These are phyloP conservation scores for Paramuricea clavata DNA, from an alignment of 92 coral and sea anemone genomes.

Conservation along the genomic window DNA sequence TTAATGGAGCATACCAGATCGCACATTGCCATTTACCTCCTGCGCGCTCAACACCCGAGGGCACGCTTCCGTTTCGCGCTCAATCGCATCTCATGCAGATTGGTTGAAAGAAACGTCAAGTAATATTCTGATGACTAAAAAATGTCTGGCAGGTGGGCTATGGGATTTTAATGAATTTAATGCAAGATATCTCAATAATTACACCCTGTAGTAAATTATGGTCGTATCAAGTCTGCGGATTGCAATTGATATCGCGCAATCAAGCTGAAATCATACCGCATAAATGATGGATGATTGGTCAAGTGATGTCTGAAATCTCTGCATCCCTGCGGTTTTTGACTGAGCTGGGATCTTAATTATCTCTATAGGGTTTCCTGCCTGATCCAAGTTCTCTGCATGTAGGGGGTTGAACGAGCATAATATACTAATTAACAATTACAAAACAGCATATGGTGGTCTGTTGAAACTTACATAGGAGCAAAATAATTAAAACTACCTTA, in stretches of 20 bases:
- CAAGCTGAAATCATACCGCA: neutral
- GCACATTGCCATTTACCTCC: constrained; percentile 4
- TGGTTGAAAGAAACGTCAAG: constrained; percentile 28
- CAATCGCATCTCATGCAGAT: neutral
- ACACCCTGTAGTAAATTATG: neutral
- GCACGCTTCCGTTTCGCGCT: neutral
- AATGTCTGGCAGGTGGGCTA: neutral
- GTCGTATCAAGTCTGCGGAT: neutral
- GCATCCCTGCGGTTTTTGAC: neutral
- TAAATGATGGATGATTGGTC: neutral
- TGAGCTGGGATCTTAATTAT: neutral
- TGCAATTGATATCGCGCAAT: neutral
- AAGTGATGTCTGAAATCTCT: neutral
- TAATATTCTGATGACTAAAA: constrained; percentile 1
- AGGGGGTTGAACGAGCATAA: too few species aligned
- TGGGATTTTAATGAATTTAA: constrained; percentile 6
- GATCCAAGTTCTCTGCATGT: too few species aligned
- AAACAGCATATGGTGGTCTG: neutral
- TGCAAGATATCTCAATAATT: neutral
- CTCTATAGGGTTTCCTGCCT: neutral
- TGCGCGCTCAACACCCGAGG: constrained; percentile 17
- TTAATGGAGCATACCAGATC: constrained; percentile 28
- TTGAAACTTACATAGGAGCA: too few species aligned
- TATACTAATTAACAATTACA: too few species aligned
- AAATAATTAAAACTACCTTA: too few species aligned